Percentiles rank a stretch among this genome's conserved stretches.
Evolutionary conservation across 1,140 invertebrate species (phyloP).

Genomic region (Aphaenogaster floridana): DNA sequence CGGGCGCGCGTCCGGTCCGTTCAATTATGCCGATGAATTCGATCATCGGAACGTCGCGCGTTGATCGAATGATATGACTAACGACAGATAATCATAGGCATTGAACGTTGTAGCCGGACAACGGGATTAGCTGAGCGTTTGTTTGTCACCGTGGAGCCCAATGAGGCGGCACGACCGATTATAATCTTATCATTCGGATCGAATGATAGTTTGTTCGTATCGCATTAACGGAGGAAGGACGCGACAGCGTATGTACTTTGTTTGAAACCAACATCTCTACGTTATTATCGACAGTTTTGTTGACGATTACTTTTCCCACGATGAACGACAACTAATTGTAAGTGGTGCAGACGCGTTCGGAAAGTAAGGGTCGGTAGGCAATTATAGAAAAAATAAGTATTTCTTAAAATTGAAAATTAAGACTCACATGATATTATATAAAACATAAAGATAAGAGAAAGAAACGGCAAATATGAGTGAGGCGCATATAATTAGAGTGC

Average conservation of each 20-base stretch:
- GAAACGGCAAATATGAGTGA: too few relatives aligned
- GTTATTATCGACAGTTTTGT: background rate
- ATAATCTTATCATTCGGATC: constrained; percentile 43
- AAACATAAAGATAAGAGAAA: too few relatives aligned
- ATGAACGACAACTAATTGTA: background rate
- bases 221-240: background rate
- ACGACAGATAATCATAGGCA: constrained; percentile 48
- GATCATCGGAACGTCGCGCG: constrained; percentile 33
- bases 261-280: background rate
- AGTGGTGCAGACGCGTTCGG: background rate
- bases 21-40: constrained; percentile 53
- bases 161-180: constrained; percentile 9
- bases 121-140: constrained; percentile 37
- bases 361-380: too few relatives aligned
- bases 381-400: too few relatives aligned
- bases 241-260: background rate
- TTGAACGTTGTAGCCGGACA: background rate
- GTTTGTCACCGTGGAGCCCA: constrained; percentile 5
- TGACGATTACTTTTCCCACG: background rate
- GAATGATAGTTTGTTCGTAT: constrained; percentile 6
- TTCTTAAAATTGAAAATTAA: too few relatives aligned
- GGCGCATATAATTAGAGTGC: too few relatives aligned
- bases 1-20: constrained; percentile 33
- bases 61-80: constrained; percentile 46
- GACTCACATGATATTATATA: too few relatives aligned